Conservation (phyloP, 1,140 invertebrate species). For the Diuraphis noxia region DNA sequence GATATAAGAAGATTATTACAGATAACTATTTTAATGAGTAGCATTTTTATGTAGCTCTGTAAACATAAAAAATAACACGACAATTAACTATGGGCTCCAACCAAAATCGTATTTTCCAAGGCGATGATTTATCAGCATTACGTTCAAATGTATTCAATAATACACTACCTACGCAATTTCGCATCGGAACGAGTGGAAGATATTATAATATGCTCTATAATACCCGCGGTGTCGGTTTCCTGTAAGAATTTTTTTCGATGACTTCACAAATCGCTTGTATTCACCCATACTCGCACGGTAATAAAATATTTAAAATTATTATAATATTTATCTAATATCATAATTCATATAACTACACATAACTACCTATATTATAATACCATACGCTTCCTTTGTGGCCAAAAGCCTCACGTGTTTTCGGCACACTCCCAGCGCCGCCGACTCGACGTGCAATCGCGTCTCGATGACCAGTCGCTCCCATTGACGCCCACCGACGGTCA, state of each 20-base stretch:
- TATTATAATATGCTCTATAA: too few species aligned
- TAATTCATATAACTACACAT: too few species aligned
- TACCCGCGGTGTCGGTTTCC: neutral
- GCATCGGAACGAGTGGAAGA: neutral
- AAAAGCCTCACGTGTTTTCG: neutral
- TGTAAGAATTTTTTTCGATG: neutral
- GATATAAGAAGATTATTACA: neutral
- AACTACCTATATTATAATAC: too few species aligned
- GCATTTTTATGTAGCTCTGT: neutral
- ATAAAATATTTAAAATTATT: neutral
- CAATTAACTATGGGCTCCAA: neutral
- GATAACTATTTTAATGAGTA: neutral
- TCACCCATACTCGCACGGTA: neutral
- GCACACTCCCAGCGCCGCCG: too few species aligned
- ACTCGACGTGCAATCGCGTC: neutral
- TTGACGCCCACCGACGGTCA: slow-evolving; percentile 24
- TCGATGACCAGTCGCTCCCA: neutral
- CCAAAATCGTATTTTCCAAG: neutral
- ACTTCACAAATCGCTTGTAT: neutral
- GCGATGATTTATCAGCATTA: neutral
- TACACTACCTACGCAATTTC: neutral
- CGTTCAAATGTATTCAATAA: neutral
- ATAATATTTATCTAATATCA: neutral
- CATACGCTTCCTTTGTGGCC: too few species aligned
- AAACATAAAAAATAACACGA: neutral